Evolutionary conservation across 2,797 vertebrate species (phyloP).

Genomic region (Strix occidentalis): DNA sequence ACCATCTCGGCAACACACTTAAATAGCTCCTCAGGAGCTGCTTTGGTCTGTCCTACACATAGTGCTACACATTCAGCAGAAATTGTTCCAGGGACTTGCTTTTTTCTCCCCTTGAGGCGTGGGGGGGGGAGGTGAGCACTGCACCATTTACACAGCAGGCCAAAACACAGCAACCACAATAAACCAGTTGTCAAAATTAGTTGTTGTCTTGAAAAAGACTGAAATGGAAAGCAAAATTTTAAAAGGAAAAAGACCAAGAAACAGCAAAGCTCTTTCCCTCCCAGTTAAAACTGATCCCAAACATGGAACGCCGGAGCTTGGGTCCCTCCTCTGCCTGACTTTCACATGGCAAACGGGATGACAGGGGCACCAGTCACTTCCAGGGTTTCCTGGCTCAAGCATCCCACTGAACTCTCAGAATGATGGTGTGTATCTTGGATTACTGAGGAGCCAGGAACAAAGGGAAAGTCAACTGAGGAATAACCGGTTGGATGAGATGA

Average conservation of each 20-base stretch:
- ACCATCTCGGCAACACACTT: not conserved
- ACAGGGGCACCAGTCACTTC: not conserved
- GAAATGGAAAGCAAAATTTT: not conserved
- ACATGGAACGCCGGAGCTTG: fast-evolving
- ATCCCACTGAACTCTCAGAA: not conserved
- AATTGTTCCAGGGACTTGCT: not conserved
- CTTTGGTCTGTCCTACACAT: not conserved
- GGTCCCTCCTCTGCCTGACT: not conserved
- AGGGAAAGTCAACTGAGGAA: not conserved
- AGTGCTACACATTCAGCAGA: not conserved
- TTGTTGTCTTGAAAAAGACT: not conserved
- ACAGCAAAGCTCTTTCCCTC: not conserved
- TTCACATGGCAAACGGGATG: not conserved
- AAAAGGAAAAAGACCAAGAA: not conserved
- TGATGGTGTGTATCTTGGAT: not conserved
- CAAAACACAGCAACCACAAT: not conserved
- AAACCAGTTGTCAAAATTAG: not conserved
- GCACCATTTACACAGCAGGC: not conserved
- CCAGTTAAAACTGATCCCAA: not conserved
- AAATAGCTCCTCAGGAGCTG: not conserved
- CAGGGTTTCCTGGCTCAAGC: not conserved
- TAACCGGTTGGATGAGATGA: fast-evolving
- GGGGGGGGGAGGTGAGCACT: not conserved
- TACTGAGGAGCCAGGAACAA: not conserved
- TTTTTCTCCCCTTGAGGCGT: no score